phyloP scores from a whole-genome alignment of 2,797 vertebrate species.

The Mormyrus proboscirostris region DNA sequence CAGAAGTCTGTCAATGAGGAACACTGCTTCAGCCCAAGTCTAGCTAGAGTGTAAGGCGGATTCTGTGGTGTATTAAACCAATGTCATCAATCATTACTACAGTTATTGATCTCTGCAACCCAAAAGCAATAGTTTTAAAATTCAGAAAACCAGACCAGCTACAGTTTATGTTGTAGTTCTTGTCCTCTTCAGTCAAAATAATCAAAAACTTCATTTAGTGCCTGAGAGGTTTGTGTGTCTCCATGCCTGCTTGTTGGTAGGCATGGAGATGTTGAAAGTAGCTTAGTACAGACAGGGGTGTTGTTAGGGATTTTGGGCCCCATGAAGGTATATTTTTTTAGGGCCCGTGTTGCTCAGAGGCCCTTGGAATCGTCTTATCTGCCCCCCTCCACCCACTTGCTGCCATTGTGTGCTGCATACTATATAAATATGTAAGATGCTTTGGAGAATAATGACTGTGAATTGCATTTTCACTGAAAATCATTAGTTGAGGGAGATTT shows the following conservation, averaged over 20 bases:
- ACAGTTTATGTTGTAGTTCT: background rate
- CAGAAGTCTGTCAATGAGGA: conserved; percentile 69
- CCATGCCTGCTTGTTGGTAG: background rate
- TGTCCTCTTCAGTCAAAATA: background rate
- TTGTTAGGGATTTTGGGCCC: background rate
- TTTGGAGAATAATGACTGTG: background rate
- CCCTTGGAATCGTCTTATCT: background rate
- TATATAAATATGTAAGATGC: background rate
- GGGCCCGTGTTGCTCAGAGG: background rate
- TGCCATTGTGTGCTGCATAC: background rate
- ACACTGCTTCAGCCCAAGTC: conserved; percentile 60
- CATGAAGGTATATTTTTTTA: background rate
- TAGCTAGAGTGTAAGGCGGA: conserved; percentile 62
- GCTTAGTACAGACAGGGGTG: background rate
- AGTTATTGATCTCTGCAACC: background rate
- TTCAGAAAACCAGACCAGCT: background rate
- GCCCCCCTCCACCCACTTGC: background rate
- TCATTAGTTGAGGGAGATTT: background rate
- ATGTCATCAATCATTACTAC: background rate
- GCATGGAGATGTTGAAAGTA: background rate
- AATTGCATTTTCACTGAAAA: background rate
- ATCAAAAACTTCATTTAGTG: background rate
- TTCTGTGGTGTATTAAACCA: background rate
- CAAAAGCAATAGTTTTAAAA: background rate
- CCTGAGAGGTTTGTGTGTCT: background rate